Percentiles rank a stretch among this genome's conserved stretches.
phyloP scores from a whole-genome alignment of 1,140 invertebrate species.

The Triops cancriformis region DNA sequence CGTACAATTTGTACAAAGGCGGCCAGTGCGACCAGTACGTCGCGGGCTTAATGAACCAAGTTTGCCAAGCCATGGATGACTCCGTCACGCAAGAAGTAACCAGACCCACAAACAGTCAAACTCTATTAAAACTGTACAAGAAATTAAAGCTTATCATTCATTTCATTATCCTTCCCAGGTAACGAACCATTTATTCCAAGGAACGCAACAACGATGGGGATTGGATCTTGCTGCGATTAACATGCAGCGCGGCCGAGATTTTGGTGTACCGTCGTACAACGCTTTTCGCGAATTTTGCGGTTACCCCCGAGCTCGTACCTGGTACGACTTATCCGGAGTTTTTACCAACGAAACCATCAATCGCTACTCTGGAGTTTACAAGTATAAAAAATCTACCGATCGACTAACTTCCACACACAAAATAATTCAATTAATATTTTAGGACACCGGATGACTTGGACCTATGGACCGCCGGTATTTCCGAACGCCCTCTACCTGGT shows the following conservation, averaged over 20 bases:
- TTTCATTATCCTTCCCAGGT: slow-evolving; percentile 32
- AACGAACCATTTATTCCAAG: slow-evolving; percentile 42
- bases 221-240: slow-evolving; percentile 60
- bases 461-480: slow-evolving; percentile 43
- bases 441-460: slow-evolving; percentile 42
- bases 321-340: slow-evolving; percentile 33
- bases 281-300: slow-evolving; percentile 42
- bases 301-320: slow-evolving; percentile 34
- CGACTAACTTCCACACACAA: neutral
- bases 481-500: slow-evolving; percentile 40
- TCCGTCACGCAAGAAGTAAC: slow-evolving; percentile 43
- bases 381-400: slow-evolving; percentile 25
- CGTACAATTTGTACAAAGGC: slow-evolving; percentile 46
- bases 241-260: slow-evolving; percentile 56
- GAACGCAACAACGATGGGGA: slow-evolving; percentile 40
- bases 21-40: slow-evolving; percentile 45
- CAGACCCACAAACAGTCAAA: neutral
- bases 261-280: slow-evolving; percentile 44
- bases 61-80: slow-evolving; percentile 46
- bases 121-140: neutral
- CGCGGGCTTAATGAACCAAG: slow-evolving; percentile 46
- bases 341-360: slow-evolving; percentile 35
- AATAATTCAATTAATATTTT: slow-evolving; percentile 28
- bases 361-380: slow-evolving; percentile 33
- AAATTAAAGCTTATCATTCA: neutral